Evolutionary conservation across 2,888 invertebrate species (phyloP).

Genomic region (Drosophila cracens): DNA sequence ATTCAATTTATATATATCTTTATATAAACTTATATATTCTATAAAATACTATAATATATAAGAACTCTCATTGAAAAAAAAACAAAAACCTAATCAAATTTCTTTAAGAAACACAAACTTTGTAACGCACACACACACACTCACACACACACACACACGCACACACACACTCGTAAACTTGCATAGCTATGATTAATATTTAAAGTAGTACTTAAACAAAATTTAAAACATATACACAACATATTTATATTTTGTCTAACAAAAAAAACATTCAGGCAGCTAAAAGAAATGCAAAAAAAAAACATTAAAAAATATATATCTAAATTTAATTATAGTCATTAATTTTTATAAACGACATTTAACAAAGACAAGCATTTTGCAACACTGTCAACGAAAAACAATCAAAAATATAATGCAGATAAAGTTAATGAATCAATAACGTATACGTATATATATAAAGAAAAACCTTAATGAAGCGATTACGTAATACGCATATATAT

Average conservation of each 20-base stretch:
- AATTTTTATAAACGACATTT: conserved; percentile 70
- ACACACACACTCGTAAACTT: conserved; percentile 32
- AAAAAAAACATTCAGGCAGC: conserved; percentile 64
- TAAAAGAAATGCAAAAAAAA: conserved; percentile 55
- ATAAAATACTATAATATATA: conserved; percentile 69
- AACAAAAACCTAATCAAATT: conserved; percentile 68
- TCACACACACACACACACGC: conserved; percentile 29
- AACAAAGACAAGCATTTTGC: conserved; percentile 49
- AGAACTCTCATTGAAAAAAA: conserved; percentile 41
- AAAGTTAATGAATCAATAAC: conserved; percentile 23
- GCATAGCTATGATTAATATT: conserved; percentile 43
- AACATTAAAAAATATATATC: conserved; percentile 17
- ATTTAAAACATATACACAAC: conserved; percentile 32
- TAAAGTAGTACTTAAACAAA: conserved; percentile 41
- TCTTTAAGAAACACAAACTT: conserved; percentile 67
- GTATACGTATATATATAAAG: conserved; percentile 27
- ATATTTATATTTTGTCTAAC: conserved; percentile 75
- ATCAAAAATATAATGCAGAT: conserved; percentile 27
- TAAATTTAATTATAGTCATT: conserved; percentile 46
- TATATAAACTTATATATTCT: conserved; percentile 21
- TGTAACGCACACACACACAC: conserved; percentile 28
- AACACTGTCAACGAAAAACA: conserved; percentile 51
- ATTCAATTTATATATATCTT: conserved; percentile 17
- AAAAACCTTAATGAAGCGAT: neutral
- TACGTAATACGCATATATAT: conserved; percentile 18